Base-by-base conservation (phyloP, 1,140 invertebrate species). In the Rhopalosiphum padi region DNA sequence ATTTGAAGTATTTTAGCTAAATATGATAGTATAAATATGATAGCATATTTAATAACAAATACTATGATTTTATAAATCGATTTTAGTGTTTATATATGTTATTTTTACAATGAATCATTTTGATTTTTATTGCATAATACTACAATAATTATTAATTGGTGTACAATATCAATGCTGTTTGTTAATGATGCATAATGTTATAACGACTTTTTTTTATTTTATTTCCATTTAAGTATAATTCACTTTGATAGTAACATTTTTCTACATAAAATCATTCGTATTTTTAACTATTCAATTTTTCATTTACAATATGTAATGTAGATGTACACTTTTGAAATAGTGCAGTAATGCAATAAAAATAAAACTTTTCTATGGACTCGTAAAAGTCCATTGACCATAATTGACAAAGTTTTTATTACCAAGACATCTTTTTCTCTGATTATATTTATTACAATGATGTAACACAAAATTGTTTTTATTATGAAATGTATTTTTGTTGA, bases 391-490 rank as follows among this genome's bases (percentile, higher is more conserved):
- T 53, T 89, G 48, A 89, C 87, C 87, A 53, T 89, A 89, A 89
- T 89, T 53, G 87, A 53, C 46, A 51, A 53, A 89, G 87, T 89
- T 89, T 89, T 89, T 89, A 89, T 89, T 89, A 53, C 86, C 48
- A 22, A 89, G 48, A 35, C 87, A 53, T 89, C 48, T 89, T 89
- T 89, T 89, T 46, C n/a, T 46, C n/a, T 15, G 22, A 53, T 89
- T 89, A 89, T 53, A 53, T 53, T 51, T 22, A 23, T 53, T 89
- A 46, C 2, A 48, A n/a, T 22, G 35, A 48, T 53, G 22, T 30
- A 88, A 51, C 30, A 37, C 21, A 53, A 35, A 89, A 89, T 89
- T n/a, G 48, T 51, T 88, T 51, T 88, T 51, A 51, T 35, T 9
- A 48, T 88, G 51, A 48, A 88, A 88, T 88, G 30, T 48, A 46